Conservation (phyloP, 2,797 vertebrate species). For the Parambassis ranga region DNA sequence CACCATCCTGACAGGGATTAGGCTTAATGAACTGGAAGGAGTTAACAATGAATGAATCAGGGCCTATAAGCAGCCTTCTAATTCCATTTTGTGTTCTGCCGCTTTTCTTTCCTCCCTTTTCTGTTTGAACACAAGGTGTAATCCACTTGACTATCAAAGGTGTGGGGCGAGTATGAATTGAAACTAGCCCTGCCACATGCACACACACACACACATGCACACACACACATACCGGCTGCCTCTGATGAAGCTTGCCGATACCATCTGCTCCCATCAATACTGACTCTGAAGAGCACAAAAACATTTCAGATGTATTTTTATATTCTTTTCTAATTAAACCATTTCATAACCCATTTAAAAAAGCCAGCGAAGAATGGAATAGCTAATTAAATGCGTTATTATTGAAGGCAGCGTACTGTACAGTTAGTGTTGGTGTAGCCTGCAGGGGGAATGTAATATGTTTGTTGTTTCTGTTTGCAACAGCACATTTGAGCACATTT, state of each 20-base stretch:
- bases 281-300: conserved; percentile 17
- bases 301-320: conserved; percentile 31
- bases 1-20: conserved; percentile 92
- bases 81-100: conserved; percentile 89
- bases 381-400: conserved; percentile 66
- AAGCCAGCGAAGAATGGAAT: conserved; percentile 44
- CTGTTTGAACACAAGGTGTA: conserved; percentile 93
- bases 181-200: conserved; percentile 74
- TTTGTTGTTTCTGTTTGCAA: conserved; percentile 60
- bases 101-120: conserved; percentile 76
- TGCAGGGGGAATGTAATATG: conserved; percentile 52
- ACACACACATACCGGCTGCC: conserved; percentile 54
- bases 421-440: conserved; percentile 45
- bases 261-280: conserved; percentile 85
- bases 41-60: conserved; percentile 95
- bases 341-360: conserved; percentile 53
- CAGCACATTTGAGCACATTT: conserved; percentile 48
- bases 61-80: conserved; percentile 86
- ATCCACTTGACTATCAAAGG: conserved; percentile 99
- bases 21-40: conserved; percentile 97
- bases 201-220: conserved; percentile 10
- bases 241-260: conserved; percentile 50
- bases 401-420: conserved; percentile 49
- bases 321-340: conserved; percentile 48
- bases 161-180: conserved; percentile 94